Percentiles rank a stretch among this genome's conserved stretches.
Evolutionary conservation across 2,888 invertebrate species (phyloP).

Genomic region (Eutolmus rufibarbis): DNA sequence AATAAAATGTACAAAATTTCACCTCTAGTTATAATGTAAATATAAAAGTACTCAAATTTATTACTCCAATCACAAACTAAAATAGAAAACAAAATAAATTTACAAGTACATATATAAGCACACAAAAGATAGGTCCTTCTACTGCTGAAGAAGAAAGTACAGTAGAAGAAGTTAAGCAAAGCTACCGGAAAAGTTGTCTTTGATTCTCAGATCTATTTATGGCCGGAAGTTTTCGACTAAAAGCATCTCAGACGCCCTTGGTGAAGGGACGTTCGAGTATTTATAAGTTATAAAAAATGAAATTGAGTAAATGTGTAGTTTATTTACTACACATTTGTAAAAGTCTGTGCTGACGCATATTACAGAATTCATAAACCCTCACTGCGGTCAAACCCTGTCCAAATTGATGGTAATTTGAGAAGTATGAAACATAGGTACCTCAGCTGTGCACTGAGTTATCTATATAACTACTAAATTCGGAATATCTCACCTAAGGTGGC

Average conservation of each 20-base stretch:
- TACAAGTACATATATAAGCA: neutral
- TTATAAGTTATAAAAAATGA: neutral
- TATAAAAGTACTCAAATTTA: neutral
- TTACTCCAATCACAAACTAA: neutral
- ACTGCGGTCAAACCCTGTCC: neutral
- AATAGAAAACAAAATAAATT: neutral
- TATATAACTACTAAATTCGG: neutral
- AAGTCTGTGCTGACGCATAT: constrained; percentile 51
- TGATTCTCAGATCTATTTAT: neutral
- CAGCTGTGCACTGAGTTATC: neutral
- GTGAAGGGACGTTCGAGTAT: neutral
- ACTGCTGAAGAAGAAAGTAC: neutral
- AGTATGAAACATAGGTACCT: neutral
- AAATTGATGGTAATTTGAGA: neutral
- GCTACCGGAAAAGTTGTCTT: neutral
- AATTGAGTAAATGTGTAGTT: neutral
- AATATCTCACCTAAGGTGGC: neutral
- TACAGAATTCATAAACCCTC: constrained; percentile 46
- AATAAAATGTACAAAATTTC: neutral
- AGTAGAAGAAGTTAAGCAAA: neutral
- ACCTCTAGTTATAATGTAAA: neutral
- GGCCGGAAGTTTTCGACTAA: neutral
- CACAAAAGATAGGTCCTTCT: neutral
- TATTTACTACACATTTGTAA: constrained; percentile 40
- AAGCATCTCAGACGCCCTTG: neutral